These are phyloP conservation scores for Seira ritae DNA, from an alignment of 2,888 invertebrate genomes.

Conservation along the genomic window DNA sequence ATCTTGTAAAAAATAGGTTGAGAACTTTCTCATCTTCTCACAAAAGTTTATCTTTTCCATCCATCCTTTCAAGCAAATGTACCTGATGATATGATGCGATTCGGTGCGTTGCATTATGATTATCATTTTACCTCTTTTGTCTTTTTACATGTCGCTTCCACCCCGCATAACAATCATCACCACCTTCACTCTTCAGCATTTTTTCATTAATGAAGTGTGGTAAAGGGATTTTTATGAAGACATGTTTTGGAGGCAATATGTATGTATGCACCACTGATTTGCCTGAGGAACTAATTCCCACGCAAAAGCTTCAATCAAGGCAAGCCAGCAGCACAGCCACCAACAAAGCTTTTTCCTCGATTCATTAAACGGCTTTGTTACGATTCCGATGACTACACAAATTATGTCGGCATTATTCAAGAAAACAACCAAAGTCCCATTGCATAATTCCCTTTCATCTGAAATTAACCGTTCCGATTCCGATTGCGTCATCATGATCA, in stretches of 20 bases:
- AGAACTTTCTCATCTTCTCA: conserved; percentile 4
- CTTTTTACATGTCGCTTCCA: background rate
- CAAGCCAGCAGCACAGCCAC: background rate
- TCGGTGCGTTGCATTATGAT: background rate
- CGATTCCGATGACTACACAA: conserved; percentile 13
- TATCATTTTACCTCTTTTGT: conserved; percentile 9
- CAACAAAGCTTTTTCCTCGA: background rate
- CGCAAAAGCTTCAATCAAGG: conserved; percentile 25
- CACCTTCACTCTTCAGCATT: no score
- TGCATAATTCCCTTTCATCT: background rate
- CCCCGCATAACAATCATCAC: no score
- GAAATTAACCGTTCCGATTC: background rate
- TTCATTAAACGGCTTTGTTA: conserved; percentile 16
- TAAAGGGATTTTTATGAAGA: no score
- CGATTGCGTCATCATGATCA: background rate
- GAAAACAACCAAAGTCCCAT: background rate
- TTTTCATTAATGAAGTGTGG: no score
- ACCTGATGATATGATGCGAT: background rate
- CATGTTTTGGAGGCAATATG: background rate
- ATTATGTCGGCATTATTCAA: conserved; percentile 16
- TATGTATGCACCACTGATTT: background rate
- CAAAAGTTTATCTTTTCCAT: background rate
- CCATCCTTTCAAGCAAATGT: background rate
- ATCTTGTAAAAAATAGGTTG: conserved; percentile 61
- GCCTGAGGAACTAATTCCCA: conserved; percentile 38